A percentile compares a stretch with the other conserved stretches of the same genome.
Conservation (phyloP, 2,113 vertebrate genomes). For the Spea bombifrons region DNA sequence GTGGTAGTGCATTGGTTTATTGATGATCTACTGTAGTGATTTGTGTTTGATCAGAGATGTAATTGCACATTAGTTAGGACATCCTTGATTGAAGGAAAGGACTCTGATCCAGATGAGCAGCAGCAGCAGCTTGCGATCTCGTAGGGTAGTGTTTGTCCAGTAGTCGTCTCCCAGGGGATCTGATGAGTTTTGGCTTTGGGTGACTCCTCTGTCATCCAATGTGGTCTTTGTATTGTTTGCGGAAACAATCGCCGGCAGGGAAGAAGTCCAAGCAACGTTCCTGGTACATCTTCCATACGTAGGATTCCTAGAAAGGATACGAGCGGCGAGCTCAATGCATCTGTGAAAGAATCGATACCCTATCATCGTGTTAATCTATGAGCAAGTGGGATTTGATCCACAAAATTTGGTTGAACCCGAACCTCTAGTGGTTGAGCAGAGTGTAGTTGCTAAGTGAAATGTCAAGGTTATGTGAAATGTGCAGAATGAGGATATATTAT, state of each 20-base stretch:
- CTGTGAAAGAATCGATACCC: too few relatives aligned
- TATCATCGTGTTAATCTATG: too few relatives aligned
- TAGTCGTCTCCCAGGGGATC: neutral
- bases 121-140: neutral
- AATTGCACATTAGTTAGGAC: constrained; percentile 12
- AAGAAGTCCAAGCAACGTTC: constrained; percentile 97
- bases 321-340: too few relatives aligned
- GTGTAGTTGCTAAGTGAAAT: too few relatives aligned
- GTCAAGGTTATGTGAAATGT: too few relatives aligned
- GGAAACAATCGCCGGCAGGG: constrained; percentile 96
- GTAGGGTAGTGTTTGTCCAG: neutral
- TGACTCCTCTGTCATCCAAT: constrained; percentile 75
- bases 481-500: too few relatives aligned
- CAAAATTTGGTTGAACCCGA: too few relatives aligned
- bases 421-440: too few relatives aligned
- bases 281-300: constrained; percentile 99
- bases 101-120: constrained; percentile 2
- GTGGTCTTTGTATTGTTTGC: constrained; percentile 97
- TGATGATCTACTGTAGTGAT: constrained; percentile 26
- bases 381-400: too few relatives aligned
- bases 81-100: neutral
- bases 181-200: neutral
- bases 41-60: neutral
- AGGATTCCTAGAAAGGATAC: constrained; percentile 81
- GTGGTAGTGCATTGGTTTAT: constrained; percentile 24